Conservation (phyloP, 2,888 invertebrate species). For the Nebria salina region DNA sequence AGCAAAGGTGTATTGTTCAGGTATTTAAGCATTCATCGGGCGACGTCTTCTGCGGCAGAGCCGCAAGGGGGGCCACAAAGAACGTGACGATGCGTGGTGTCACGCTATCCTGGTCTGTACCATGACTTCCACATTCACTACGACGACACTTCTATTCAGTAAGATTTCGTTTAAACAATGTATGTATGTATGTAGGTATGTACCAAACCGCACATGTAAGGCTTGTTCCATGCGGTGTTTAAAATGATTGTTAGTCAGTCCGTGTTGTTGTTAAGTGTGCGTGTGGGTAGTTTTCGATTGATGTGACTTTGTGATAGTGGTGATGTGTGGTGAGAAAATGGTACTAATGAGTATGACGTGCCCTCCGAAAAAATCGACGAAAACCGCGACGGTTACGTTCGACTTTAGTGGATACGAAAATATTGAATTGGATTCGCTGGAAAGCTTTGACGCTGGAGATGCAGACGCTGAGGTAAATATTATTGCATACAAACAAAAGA, state of each 20-base stretch:
- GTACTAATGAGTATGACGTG: constrained; percentile 54
- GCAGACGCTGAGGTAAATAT: constrained; percentile 45
- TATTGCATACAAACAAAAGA: neutral
- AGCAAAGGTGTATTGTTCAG: constrained; percentile 32
- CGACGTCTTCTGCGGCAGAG: neutral
- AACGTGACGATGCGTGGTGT: constrained; percentile 61
- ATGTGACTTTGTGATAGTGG: constrained; percentile 4
- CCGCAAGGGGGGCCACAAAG: neutral
- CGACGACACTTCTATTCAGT: constrained; percentile 53
- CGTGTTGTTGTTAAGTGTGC: neutral
- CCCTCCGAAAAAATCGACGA: constrained; percentile 55
- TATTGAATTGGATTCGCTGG: constrained; percentile 62
- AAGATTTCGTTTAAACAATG: constrained; percentile 22
- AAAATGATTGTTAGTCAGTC: too few relatives aligned
- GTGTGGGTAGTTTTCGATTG: neutral
- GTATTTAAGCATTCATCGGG: constrained; percentile 41
- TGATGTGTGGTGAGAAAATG: constrained; percentile 49
- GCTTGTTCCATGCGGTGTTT: too few relatives aligned
- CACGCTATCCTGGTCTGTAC: constrained; percentile 58
- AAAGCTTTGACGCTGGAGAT: constrained; percentile 51
- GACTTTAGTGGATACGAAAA: constrained; percentile 52
- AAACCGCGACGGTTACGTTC: constrained; percentile 46
- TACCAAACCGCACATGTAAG: too few relatives aligned
- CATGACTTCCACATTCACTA: constrained; percentile 46
- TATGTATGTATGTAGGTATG: neutral